phyloP scores from a whole-genome alignment of 2,113 vertebrate genomes.

The Corvus hawaiiensis region DNA sequence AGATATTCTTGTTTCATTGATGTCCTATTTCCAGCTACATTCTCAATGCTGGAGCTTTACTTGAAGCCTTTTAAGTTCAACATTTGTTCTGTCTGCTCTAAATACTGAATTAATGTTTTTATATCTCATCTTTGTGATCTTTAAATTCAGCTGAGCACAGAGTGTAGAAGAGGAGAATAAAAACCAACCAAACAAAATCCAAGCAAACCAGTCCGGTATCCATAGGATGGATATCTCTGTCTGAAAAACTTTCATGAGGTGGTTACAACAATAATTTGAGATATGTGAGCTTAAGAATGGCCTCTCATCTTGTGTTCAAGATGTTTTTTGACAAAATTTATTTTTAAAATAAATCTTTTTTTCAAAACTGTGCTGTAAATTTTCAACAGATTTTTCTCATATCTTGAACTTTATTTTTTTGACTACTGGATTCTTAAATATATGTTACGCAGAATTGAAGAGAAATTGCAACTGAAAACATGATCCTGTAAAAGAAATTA shows the following conservation, averaged over 20 bases:
- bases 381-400: background rate
- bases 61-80: background rate
- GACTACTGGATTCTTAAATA: background rate
- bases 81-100: background rate
- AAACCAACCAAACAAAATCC: background rate
- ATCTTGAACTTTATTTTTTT: background rate
- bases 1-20: background rate
- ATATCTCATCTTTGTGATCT: background rate
- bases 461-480: background rate
- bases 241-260: background rate
- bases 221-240: background rate
- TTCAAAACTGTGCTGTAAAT: background rate
- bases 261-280: background rate
- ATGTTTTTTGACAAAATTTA: background rate
- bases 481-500: background rate
- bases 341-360: background rate
- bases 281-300: background rate
- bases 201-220: background rate
- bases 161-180: background rate
- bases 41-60: background rate
- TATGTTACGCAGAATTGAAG: background rate
- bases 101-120: background rate
- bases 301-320: background rate
- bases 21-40: background rate
- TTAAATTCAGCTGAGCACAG: background rate